Evolutionary conservation across 2,888 invertebrate species (phyloP), one percentile per base, ranked within the genome.

Genomic region (Lydus trimaculatus): DNA sequence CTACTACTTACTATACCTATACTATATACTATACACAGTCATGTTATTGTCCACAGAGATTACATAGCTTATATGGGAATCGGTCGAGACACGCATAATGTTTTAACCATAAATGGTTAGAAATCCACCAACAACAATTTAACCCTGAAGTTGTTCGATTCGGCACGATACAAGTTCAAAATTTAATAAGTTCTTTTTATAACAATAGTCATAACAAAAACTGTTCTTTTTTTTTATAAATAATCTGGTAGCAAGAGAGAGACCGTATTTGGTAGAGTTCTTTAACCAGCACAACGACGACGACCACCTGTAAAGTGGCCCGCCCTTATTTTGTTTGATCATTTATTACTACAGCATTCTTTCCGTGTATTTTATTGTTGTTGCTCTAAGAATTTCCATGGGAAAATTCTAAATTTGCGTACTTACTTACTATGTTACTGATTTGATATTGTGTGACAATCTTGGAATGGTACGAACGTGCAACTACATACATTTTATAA

Each of bases 11-110:
- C n/a, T n/a, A n/a, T n/a, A n/a, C n/a, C n/a, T n/a, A n/a, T n/a
- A n/a, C n/a, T n/a, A n/a, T n/a, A n/a, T n/a, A n/a, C n/a, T n/a
- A n/a, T n/a, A n/a, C n/a, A 23, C 11, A 23, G 13, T 52, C 48
- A 20, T 52, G 52, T n/a, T n/a, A n/a, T 52, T 23, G 52, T 52
- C 52, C 52, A 52, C 17, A 48, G 20, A 48, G 52, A 52, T 52
- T 52, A 56, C 25, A 56, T 56, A 25, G 56, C 56, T 56, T 56
- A 56, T 56, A 56, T 56, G 56, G 56, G 56, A 56, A 56, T 25
- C 25, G 13, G 25, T 56, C 56, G 56, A 25, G 25, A 56, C 56
- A 56, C 56, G 56, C 56, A 56, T 56, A 25, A 56, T 56, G 56
- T 56, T 56, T 56, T 56, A 25, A 56, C 56, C 56, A 56, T 56